phyloP scores from a whole-genome alignment of 2,113 vertebrate species.

The Eptatretus burgeri region DNA sequence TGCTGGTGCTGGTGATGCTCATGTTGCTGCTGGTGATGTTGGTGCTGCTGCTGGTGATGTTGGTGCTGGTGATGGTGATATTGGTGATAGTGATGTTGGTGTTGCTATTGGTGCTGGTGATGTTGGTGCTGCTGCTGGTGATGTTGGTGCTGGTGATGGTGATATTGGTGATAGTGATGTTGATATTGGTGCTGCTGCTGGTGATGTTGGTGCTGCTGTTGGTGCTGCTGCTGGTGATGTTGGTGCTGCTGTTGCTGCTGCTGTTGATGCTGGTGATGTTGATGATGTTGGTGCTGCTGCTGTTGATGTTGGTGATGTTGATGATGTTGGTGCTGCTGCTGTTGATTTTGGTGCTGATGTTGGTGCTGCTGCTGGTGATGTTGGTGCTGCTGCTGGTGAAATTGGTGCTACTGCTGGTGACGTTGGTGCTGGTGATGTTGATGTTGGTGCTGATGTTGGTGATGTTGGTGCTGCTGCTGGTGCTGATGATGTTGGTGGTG shows the following conservation, averaged over 20 bases:
- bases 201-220: neutral
- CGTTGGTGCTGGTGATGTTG: neutral
- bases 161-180: neutral
- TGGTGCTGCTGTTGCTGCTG: neutral
- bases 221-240: neutral
- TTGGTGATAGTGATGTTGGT: neutral
- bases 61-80: neutral
- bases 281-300: neutral
- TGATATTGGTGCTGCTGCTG: neutral
- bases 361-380: neutral
- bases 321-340: neutral
- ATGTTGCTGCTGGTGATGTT: neutral
- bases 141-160: neutral
- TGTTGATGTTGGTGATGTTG: neutral
- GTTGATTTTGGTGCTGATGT: neutral
- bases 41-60: neutral
- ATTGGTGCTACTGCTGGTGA: neutral
- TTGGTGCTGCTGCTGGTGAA: neutral
- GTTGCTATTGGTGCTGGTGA: neutral
- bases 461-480: neutral
- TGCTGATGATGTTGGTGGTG: neutral
- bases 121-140: neutral
- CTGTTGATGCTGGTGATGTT: neutral
- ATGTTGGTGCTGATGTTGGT: neutral
- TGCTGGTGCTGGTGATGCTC: neutral